Conservation (phyloP, 30 jellyfish, hydroid and myxozoan species). For the Pelagia noctiluca region DNA sequence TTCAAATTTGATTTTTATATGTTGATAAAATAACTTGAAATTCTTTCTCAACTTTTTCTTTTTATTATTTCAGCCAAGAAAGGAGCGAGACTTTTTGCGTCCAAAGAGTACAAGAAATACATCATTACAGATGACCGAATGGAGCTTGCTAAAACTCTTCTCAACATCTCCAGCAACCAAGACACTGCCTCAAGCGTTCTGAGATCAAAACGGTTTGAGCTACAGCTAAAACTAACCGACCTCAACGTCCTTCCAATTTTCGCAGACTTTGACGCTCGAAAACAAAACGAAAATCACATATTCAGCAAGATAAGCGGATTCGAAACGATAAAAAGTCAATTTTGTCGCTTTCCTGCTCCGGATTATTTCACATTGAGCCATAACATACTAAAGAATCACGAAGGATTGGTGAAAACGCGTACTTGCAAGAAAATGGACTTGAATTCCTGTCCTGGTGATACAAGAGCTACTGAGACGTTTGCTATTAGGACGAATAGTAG, state of each 20-base stretch:
- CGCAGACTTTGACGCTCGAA: slow-evolving; percentile 12
- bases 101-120: background rate
- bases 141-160: slow-evolving; percentile 2
- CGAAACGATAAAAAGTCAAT: background rate
- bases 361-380: slow-evolving; percentile 26
- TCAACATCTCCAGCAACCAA: slow-evolving; percentile 14
- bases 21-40: background rate
- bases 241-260: slow-evolving; percentile 42
- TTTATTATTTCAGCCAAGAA: background rate
- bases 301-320: background rate
- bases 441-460: slow-evolving; percentile 40
- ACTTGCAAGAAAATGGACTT: slow-evolving; percentile 1
- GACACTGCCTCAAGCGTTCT: background rate
- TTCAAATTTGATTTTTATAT: too few relatives aligned
- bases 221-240: slow-evolving; percentile 20
- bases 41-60: background rate
- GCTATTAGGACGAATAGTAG: background rate
- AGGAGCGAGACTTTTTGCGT: slow-evolving; percentile 13
- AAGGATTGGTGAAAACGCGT: background rate
- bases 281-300: background rate
- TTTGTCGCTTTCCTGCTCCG: slow-evolving; percentile 51
- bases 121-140: slow-evolving; percentile 44
- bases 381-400: slow-evolving; percentile 1
- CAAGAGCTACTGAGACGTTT: slow-evolving; percentile 7
- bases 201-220: background rate